Evolutionary conservation across 2,888 invertebrate species (phyloP).

Genomic region (Mechanitis messenoides): DNA sequence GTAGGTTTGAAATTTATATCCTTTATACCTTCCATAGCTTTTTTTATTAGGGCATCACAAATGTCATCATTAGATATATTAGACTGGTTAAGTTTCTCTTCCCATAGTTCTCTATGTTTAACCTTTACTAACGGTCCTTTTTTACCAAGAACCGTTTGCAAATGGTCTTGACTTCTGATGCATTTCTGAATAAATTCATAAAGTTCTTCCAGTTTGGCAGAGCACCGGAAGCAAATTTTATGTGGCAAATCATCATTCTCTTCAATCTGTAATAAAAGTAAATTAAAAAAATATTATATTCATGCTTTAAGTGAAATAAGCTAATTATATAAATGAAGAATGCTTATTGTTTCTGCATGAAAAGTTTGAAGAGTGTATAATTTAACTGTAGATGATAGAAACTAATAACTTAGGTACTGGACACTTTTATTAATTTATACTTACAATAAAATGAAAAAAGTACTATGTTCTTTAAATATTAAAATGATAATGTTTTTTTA

Average conservation of each 20-base stretch:
- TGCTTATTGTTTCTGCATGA: too few relatives aligned
- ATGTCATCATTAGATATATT: conserved; percentile 69
- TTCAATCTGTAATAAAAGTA: conserved; percentile 51
- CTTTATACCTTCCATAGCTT: conserved; percentile 66
- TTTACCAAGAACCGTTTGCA: conserved; percentile 39
- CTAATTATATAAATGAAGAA: too few relatives aligned
- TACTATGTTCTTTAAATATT: too few relatives aligned
- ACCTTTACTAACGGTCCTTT: conserved; percentile 44
- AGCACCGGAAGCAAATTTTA: conserved; percentile 72
- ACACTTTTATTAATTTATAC: too few relatives aligned
- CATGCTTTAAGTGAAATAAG: too few relatives aligned
- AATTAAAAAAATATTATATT: too few relatives aligned
- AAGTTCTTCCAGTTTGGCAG: conserved; percentile 69
- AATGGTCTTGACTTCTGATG: not conserved
- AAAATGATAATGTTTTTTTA: too few relatives aligned
- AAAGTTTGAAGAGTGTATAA: too few relatives aligned
- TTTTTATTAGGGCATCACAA: conserved; percentile 66
- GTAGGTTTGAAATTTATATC: conserved; percentile 41
- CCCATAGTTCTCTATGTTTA: conserved; percentile 59
- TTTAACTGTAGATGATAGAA: too few relatives aligned
- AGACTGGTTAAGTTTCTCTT: conserved; percentile 59
- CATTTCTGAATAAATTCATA: conserved; percentile 60
- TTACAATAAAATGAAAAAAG: too few relatives aligned
- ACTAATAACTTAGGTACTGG: too few relatives aligned
- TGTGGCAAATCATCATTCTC: conserved; percentile 72